phyloP scores from a whole-genome alignment of 2,797 vertebrate genomes.

The Xenops minutus region DNA sequence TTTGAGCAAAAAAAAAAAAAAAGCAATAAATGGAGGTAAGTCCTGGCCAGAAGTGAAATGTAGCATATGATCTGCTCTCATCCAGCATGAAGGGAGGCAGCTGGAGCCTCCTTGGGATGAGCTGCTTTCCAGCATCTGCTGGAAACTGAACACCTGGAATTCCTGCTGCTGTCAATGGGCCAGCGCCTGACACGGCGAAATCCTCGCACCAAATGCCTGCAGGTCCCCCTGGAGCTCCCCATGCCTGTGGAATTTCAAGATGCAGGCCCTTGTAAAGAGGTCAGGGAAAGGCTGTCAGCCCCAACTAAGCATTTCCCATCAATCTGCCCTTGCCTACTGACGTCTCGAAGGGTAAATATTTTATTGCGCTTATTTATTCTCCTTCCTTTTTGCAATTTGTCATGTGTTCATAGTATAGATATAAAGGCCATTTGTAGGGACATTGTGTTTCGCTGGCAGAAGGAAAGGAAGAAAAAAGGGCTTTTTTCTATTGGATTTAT shows the following conservation, averaged over 20 bases:
- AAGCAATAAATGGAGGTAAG: slow-evolving; percentile 30
- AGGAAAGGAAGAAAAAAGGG: neutral
- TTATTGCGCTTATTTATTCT: slow-evolving; percentile 23
- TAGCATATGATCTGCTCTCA: slow-evolving; percentile 11
- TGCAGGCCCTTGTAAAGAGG: neutral
- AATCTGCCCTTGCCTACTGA: slow-evolving; percentile 26
- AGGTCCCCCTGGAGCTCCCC: neutral
- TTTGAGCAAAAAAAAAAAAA: neutral
- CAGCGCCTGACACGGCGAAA: neutral
- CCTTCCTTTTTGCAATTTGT: neutral
- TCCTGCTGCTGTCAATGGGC: slow-evolving; percentile 28
- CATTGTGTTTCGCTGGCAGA: neutral
- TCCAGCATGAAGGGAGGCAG: neutral
- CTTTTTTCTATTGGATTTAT: slow-evolving; percentile 18
- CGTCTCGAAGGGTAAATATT: slow-evolving; percentile 27
- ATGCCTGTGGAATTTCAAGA: neutral
- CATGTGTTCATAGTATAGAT: neutral
- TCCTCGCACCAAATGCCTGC: neutral
- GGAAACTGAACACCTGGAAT: slow-evolving; percentile 51
- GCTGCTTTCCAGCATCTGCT: slow-evolving; percentile 16
- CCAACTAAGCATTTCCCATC: slow-evolving; percentile 26
- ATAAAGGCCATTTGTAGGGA: neutral
- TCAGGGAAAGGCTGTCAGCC: slow-evolving; percentile 39
- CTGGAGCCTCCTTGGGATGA: neutral
- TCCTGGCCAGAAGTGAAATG: slow-evolving; percentile 50